These are phyloP conservation scores for Steinernema feltiae DNA, from an alignment of 1,140 invertebrate species.

Conservation along the genomic window DNA sequence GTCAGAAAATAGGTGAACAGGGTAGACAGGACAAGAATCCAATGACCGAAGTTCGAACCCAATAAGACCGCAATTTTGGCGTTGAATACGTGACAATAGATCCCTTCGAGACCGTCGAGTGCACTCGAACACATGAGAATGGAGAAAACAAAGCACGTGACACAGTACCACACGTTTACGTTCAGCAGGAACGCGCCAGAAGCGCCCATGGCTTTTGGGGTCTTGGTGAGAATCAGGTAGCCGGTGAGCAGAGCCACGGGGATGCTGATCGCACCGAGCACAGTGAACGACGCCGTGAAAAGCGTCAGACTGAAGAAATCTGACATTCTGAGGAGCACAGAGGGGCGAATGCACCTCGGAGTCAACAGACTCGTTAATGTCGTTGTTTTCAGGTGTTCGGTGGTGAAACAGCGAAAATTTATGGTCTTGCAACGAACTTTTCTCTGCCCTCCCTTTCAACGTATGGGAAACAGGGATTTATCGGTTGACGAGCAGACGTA, in stretches of 20 bases:
- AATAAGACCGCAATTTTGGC: background rate
- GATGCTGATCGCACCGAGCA: background rate
- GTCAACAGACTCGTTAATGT: too few species aligned
- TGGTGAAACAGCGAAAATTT: too few species aligned
- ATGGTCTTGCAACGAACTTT: too few species aligned
- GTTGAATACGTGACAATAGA: background rate
- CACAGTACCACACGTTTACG: background rate
- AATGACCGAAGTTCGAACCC: background rate
- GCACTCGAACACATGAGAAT: background rate
- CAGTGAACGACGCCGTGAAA: background rate
- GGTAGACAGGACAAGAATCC: background rate
- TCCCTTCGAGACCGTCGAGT: background rate
- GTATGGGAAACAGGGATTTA: too few species aligned
- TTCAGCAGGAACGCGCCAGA: background rate
- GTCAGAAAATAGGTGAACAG: background rate
- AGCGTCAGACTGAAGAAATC: background rate
- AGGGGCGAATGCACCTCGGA: too few species aligned
- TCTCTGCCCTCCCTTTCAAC: too few species aligned
- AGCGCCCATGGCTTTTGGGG: background rate
- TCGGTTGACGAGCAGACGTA: too few species aligned
- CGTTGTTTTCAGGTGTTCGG: too few species aligned
- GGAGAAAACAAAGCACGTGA: background rate
- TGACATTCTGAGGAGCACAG: too few species aligned
- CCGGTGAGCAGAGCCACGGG: background rate
- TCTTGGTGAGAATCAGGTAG: background rate